Evolutionary conservation across 2,888 invertebrate genomes (phyloP), one percentile per base, ranked within the genome.

Genomic region (Sphaerophoria taeniata): DNA sequence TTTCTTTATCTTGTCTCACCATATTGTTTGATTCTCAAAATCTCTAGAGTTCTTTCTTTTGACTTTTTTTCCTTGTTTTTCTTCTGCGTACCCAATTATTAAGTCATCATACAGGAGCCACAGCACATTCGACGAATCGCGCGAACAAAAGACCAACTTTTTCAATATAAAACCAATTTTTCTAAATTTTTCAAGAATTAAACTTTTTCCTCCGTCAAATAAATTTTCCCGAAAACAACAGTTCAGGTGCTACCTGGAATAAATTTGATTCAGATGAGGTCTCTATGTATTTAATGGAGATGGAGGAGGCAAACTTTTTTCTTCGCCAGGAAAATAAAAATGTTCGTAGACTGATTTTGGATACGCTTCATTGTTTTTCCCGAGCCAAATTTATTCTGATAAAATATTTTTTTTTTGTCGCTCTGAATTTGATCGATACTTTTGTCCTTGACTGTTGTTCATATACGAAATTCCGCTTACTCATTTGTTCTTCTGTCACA

Each of bases 401-500:
- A 3, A 9, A 9, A 14, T 12, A 31, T 7, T 9, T 9, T 11
- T 36, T 60, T 47, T 12, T 49, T 61, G 31, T 45, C n/a, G n/a
- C n/a, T 6, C 47, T 39, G 39, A 24, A 24, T 39, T 39, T 39
- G 39, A 16, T 65, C 39, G 39, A 49, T 51, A 49, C 14, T 51
- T 39, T 36, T 12, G 24, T 6, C 65, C 14, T 24, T 36, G 6
- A 67, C n/a, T 65, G 36, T 65, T 58, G 12, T 60, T 16, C 51
- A 45, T 24, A 24, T 47, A 33, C 63, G 33, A 51, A 14, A 55
- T 70, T 63, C 14, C 39, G 61, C 16, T 70, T 74, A 65, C 63
- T 77, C 85, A 76, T 77, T 81, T 76, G 72, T 73, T 73, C 73
- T 47, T 61, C 63, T 70, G 73, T 73, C 73, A 77, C 49, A 7